Conservation (phyloP, 1,140 invertebrate genomes). For the Olivierus martensii region DNA sequence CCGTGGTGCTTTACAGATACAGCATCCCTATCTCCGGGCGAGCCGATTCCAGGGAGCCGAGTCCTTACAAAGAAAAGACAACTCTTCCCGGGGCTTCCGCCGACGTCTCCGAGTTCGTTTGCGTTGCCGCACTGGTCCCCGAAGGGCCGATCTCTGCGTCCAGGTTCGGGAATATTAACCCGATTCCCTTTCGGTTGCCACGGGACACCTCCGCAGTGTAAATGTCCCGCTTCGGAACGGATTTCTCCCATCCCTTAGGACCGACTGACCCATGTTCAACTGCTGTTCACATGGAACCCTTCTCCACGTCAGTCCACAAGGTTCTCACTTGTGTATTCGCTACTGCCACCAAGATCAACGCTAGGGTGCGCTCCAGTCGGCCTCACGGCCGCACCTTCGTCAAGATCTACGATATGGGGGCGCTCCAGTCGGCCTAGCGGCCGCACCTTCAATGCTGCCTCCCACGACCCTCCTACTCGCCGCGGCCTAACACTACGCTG, state of each 20-base stretch:
- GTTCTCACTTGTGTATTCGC: slow-evolving; percentile 34
- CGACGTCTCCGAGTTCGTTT: slow-evolving; percentile 10
- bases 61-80: slow-evolving; percentile 14
- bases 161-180: slow-evolving; percentile 39
- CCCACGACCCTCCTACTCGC: slow-evolving; percentile 55
- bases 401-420: too few species aligned
- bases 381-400: slow-evolving; percentile 41
- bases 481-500: slow-evolving; percentile 35
- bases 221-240: slow-evolving; percentile 36
- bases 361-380: slow-evolving; percentile 12
- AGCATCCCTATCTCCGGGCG: too few species aligned
- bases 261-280: slow-evolving; percentile 77
- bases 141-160: slow-evolving; percentile 25
- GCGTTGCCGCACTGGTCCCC: slow-evolving; percentile 9
- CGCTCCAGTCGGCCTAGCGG: too few species aligned
- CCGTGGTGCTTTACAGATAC: too few species aligned
- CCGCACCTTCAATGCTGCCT: slow-evolving; percentile 49
- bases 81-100: slow-evolving; percentile 10
- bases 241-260: too few species aligned
- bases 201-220: not conserved
- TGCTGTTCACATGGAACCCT: slow-evolving; percentile 76
- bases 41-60: slow-evolving; percentile 5
- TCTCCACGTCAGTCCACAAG: slow-evolving; percentile 70
- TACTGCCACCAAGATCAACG: slow-evolving; percentile 34
- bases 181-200: slow-evolving; percentile 29